Evolutionary conservation across 2,113 vertebrate genomes (phyloP), one percentile per base, ranked within the genome.

Genomic region (Vidua macroura): DNA sequence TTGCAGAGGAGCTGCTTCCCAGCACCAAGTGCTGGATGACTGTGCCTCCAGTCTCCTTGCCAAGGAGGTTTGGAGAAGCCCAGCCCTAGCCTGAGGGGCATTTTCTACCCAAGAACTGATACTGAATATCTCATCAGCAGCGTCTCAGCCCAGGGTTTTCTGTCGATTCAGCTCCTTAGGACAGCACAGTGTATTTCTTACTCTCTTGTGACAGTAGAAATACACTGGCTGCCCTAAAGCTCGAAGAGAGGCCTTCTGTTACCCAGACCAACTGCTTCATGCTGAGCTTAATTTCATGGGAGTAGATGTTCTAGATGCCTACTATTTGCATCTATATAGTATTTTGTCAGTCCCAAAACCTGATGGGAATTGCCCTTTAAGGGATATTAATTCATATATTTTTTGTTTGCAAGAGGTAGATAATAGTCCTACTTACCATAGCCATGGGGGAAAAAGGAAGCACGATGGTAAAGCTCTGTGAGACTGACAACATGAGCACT

Each of bases 71-170:
- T 76, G 70, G 81, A 92, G 53, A 67, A 67, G 30, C 88, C 95
- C 92, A 81, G 28, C 69, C 80, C 48, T 86, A 83, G 86, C 95
- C 91, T 1, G 5, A 56, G 76, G 92, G 53, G 33, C 46, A 30
- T 88, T 89, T 95, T 95, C 90, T 92, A 58, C 73, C 58, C 51
- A 84, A 95, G 62, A 83, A 72, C 90, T 52, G 86, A 93, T 75
- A 86, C 27, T 51, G 62, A 67, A 55, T 77, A 28, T 88, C 49
- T 95, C 86, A 70, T 94, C 44, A 1, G 28, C 60, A 37, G 37
- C 3, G 3, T 37, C 87, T 86, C 11, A 6, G 70, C 49, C 46
- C 59, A 66, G 52, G 30, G 9, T 67, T 92, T 97, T 96, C 88
- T 82, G 78, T 80, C 2, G 16, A 92, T 70, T 95, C 75, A 94